These are phyloP conservation scores for Macrostomum cliftonense DNA, from an alignment of 2,888 invertebrate genomes.

Conservation along the genomic window DNA sequence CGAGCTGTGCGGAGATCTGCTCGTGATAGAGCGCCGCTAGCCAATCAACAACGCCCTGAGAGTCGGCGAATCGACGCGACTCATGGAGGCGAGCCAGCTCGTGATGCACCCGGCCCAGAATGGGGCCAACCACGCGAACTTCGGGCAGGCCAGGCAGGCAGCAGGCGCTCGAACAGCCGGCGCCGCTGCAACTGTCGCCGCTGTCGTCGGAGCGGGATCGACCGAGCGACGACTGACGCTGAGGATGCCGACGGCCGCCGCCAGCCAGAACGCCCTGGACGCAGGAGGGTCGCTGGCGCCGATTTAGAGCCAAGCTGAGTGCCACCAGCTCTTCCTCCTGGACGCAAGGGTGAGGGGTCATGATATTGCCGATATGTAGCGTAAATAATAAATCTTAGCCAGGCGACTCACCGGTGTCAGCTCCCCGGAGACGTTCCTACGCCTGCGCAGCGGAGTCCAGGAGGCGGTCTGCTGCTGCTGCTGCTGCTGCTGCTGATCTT, in stretches of 20 bases:
- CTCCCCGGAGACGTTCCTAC: conserved; percentile 17
- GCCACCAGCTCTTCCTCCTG: conserved; percentile 4
- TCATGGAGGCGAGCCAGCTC: conserved; percentile 44
- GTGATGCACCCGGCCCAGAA: conserved; percentile 38
- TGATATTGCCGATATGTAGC: too few species aligned
- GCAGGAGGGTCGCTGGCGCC: too few species aligned
- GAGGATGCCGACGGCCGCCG: neutral
- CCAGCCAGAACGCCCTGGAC: neutral
- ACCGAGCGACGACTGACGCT: neutral
- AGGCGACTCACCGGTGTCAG: conserved; percentile 14
- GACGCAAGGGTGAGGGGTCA: conserved; percentile 7
- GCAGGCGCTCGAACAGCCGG: conserved; percentile 12
- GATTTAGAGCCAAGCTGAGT: too few species aligned
- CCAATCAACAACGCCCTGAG: conserved; percentile 36
- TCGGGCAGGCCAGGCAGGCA: neutral
- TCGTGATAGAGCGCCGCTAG: conserved; percentile 43
- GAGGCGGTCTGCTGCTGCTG: too few species aligned
- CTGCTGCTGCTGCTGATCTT: neutral
- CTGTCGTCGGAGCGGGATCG: conserved; percentile 7
- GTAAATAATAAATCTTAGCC: too few species aligned
- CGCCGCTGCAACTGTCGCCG: conserved; percentile 14
- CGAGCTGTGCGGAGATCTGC: conserved; percentile 41
- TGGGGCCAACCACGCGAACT: neutral
- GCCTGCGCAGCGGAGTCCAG: neutral
- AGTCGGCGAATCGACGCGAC: conserved; percentile 38